phyloP scores from a whole-genome alignment of 2,113 vertebrate species.

The Sclerurus mexicanus region DNA sequence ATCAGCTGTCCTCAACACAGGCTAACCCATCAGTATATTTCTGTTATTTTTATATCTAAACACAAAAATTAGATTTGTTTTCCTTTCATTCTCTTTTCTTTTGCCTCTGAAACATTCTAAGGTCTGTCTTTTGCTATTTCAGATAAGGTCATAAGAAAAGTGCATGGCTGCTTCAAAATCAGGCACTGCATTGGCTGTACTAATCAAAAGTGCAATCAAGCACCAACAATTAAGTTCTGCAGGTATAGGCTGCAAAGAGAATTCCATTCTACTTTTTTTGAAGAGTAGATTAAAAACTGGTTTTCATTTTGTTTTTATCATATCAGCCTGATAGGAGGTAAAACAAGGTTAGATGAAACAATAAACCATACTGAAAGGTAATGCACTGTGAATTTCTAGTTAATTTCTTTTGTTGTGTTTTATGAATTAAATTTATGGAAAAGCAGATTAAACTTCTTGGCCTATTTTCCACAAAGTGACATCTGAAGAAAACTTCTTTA shows the following conservation, averaged over 20 bases:
- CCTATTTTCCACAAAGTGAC: not conserved
- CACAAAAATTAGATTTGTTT: not conserved
- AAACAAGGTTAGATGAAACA: not conserved
- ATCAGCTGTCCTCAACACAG: not conserved
- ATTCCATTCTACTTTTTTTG: not conserved
- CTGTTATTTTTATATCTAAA: not conserved
- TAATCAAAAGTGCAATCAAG: not conserved
- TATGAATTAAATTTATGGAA: not conserved
- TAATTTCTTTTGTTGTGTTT: not conserved
- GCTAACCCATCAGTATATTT: not conserved
- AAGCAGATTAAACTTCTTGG: not conserved
- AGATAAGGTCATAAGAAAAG: not conserved
- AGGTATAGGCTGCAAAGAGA: not conserved
- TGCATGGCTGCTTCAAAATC: not conserved
- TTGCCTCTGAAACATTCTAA: not conserved
- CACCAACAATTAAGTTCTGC: not conserved
- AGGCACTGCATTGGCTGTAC: not conserved
- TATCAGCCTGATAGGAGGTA: not conserved
- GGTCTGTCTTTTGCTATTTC: not conserved
- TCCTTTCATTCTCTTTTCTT: not conserved
- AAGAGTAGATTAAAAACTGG: not conserved
- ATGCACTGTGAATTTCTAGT: not conserved
- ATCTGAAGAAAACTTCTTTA: not conserved
- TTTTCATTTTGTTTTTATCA: not conserved
- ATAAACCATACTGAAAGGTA: not conserved